Evolutionary conservation across 2,888 invertebrate genomes (phyloP).

Genomic region (Gnatocerus cornutus): DNA sequence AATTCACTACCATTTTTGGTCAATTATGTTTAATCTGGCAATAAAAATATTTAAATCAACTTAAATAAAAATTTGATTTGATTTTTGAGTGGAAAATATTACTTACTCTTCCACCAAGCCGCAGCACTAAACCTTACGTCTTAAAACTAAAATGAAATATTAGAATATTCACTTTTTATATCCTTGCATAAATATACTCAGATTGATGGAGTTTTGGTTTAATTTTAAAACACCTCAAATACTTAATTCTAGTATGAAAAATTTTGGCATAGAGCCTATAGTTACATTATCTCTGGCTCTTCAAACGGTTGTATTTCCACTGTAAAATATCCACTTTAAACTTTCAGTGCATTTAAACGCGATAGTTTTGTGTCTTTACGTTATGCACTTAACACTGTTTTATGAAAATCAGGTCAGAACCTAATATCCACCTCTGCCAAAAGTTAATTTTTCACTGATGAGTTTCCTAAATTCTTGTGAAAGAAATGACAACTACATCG

Average conservation of each 20-base stretch:
- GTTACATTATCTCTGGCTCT: not conserved
- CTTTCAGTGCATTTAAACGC: not conserved
- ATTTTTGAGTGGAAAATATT: too few relatives aligned
- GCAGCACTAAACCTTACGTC: too few relatives aligned
- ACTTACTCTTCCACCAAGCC: too few relatives aligned
- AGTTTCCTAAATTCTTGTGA: not conserved
- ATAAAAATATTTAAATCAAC: too few relatives aligned
- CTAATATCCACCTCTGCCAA: not conserved
- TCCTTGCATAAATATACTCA: too few relatives aligned
- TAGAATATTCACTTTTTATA: too few relatives aligned
- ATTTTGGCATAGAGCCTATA: not conserved
- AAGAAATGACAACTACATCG: not conserved
- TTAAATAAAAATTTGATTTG: too few relatives aligned
- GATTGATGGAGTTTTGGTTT: too few relatives aligned
- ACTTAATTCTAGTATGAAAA: not conserved
- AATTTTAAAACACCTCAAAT: too few relatives aligned
- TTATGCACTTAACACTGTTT: constrained; percentile 3
- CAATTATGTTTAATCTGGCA: too few relatives aligned
- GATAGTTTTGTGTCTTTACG: not conserved
- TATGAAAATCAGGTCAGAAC: not conserved
- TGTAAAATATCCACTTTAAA: not conserved
- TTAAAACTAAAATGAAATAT: too few relatives aligned
- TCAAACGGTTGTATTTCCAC: not conserved
- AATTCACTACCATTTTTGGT: too few relatives aligned
- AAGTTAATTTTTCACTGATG: not conserved